Conservation (phyloP, 2,888 invertebrate genomes). For the Amiota communis region DNA sequence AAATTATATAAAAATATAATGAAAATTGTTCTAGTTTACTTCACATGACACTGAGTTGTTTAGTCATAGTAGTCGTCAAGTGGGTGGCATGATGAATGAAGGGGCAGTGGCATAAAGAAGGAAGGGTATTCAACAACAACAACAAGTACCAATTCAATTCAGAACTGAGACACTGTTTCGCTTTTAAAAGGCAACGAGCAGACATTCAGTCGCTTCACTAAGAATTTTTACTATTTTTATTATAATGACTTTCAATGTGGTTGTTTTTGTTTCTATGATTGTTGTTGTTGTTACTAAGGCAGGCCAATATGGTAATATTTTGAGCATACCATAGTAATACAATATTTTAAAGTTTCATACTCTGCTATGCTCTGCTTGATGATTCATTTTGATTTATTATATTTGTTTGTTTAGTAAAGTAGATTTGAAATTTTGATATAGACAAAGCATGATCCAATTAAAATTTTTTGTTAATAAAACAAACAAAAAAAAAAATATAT, state of each 20-base stretch:
- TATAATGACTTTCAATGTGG: no score
- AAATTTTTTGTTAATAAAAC: conserved; percentile 8
- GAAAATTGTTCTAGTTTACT: conserved; percentile 6
- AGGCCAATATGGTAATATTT: no score
- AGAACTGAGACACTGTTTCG: background rate
- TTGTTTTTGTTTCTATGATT: no score
- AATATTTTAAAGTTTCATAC: no score
- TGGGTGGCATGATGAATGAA: background rate
- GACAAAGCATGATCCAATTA: background rate
- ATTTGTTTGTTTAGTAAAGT: no score
- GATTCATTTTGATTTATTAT: background rate
- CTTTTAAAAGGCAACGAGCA: background rate
- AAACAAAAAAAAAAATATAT: no score
- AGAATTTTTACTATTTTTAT: no score
- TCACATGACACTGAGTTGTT: conserved; percentile 7
- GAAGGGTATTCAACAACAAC: background rate
- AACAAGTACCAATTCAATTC: no score
- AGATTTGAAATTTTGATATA: no score
- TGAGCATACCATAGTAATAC: no score
- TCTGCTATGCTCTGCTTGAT: background rate
- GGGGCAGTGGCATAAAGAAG: background rate
- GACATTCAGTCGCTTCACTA: no score
- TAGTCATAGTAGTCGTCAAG: conserved; percentile 8
- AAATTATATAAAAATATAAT: background rate
- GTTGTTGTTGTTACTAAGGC: no score